These are phyloP conservation scores for Stichopus horrens DNA, from an alignment of 53 echinoderm and acorn worm species.

Conservation along the genomic window DNA sequence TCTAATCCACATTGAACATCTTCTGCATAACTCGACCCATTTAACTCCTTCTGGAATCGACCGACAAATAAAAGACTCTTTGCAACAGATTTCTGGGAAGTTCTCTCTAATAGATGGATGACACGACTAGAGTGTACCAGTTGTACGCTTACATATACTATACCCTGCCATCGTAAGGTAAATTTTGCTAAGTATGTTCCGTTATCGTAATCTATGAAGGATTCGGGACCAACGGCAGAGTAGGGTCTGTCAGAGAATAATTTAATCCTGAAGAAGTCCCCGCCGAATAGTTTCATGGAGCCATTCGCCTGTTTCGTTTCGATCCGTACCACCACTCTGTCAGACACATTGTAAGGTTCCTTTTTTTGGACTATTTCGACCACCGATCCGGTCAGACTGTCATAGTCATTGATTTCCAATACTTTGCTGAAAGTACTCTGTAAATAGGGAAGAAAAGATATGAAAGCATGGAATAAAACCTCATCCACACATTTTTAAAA, in stretches of 20 bases:
- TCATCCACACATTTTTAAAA: too few relatives aligned
- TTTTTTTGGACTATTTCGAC: neutral
- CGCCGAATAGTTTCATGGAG: neutral
- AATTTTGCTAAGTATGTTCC: neutral
- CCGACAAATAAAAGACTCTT: neutral
- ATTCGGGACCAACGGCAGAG: neutral
- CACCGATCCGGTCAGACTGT: neutral
- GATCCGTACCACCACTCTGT: neutral
- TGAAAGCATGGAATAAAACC: too few relatives aligned
- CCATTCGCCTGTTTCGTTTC: neutral
- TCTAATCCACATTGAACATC: neutral
- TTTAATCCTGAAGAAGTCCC: neutral
- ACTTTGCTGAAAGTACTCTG: too few relatives aligned
- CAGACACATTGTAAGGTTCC: neutral
- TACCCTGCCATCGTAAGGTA: neutral
- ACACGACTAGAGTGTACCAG: neutral
- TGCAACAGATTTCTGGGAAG: neutral
- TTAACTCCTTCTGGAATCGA: neutral
- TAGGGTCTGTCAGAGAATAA: neutral
- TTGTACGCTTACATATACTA: neutral
- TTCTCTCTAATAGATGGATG: neutral
- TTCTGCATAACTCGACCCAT: neutral
- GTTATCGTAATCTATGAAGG: neutral
- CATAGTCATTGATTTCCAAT: neutral
- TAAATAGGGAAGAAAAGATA: too few relatives aligned